These are phyloP conservation scores for Mesocentrotus franciscanus DNA, from an alignment of 53 echinoderm and acorn worm species.

Conservation along the genomic window DNA sequence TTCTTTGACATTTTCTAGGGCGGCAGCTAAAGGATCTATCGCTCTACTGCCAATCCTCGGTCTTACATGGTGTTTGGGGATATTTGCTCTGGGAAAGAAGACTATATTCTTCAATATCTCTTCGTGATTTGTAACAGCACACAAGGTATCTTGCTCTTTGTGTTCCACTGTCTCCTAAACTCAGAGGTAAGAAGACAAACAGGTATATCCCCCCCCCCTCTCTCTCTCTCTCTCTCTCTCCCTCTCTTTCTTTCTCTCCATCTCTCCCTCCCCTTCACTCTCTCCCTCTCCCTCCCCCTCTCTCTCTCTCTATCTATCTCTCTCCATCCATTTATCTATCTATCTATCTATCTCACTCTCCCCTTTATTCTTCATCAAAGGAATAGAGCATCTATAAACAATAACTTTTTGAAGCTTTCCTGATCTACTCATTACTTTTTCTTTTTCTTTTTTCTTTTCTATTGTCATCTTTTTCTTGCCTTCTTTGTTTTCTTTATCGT, in stretches of 20 bases:
- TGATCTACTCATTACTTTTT: too few species aligned
- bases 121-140: slow-evolving; percentile 59
- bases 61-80: slow-evolving; percentile 37
- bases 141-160: slow-evolving; percentile 48
- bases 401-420: too few species aligned
- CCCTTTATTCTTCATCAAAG: too few species aligned
- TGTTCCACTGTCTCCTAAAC: slow-evolving; percentile 52
- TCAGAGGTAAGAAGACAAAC: slow-evolving; percentile 42
- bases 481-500: too few species aligned
- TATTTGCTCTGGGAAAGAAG: not conserved
- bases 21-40: slow-evolving; percentile 50
- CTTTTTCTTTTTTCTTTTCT: too few species aligned
- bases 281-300: not conserved
- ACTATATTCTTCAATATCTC: slow-evolving; percentile 49
- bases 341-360: too few species aligned
- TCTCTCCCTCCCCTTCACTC: too few species aligned
- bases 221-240: not conserved
- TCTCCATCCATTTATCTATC: not conserved
- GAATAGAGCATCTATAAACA: too few species aligned
- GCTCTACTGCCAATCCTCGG: slow-evolving; percentile 55
- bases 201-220: too few species aligned
- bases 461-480: too few species aligned
- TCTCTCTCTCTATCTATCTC: not conserved
- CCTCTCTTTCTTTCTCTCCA: not conserved
- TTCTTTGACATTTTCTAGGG: not conserved